These are phyloP conservation scores for Salvelinus alpinus DNA, from an alignment of 2,113 vertebrate species.

Conservation along the genomic window DNA sequence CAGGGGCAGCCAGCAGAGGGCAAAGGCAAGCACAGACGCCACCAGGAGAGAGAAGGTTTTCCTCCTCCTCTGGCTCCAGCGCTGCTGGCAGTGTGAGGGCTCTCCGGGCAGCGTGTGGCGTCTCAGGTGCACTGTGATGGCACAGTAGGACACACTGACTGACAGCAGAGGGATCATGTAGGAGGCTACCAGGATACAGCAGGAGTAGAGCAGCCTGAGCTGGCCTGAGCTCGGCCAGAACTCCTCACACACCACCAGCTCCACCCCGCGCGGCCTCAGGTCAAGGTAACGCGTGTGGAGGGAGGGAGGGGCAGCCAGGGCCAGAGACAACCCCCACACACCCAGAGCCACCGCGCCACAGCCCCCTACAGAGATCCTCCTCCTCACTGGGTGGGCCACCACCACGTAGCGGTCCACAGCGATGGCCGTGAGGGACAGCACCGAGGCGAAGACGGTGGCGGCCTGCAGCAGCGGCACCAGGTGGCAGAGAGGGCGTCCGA, in stretches of 20 bases:
- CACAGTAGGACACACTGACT: constrained; percentile 77
- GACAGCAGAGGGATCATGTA: constrained; percentile 80
- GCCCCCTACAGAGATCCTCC: constrained; percentile 67
- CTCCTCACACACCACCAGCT: constrained; percentile 78
- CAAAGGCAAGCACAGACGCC: constrained; percentile 76
- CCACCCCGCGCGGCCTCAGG: constrained; percentile 66
- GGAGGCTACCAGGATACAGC: constrained; percentile 71
- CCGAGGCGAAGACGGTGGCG: constrained; percentile 75
- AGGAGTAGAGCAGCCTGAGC: constrained; percentile 74
- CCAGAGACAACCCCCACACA: constrained; percentile 74
- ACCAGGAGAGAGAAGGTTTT: constrained; percentile 76
- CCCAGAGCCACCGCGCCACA: constrained; percentile 65
- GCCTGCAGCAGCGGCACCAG: constrained; percentile 74
- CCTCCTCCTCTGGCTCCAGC: constrained; percentile 71
- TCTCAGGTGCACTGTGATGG: constrained; percentile 71
- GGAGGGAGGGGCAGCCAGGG: constrained; percentile 70
- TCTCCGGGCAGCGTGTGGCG: constrained; percentile 70
- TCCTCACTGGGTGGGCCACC: constrained; percentile 73
- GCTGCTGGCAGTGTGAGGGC: constrained; percentile 57
- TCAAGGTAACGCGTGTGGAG: constrained; percentile 72
- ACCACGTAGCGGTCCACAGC: constrained; percentile 79
- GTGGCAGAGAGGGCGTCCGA: constrained; percentile 75
- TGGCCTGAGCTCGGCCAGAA: constrained; percentile 71
- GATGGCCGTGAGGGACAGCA: constrained; percentile 78
- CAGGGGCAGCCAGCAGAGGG: constrained; percentile 77